Evolutionary conservation across 2,888 invertebrate genomes (phyloP).

Genomic region (Megastigmus dorsalis): DNA sequence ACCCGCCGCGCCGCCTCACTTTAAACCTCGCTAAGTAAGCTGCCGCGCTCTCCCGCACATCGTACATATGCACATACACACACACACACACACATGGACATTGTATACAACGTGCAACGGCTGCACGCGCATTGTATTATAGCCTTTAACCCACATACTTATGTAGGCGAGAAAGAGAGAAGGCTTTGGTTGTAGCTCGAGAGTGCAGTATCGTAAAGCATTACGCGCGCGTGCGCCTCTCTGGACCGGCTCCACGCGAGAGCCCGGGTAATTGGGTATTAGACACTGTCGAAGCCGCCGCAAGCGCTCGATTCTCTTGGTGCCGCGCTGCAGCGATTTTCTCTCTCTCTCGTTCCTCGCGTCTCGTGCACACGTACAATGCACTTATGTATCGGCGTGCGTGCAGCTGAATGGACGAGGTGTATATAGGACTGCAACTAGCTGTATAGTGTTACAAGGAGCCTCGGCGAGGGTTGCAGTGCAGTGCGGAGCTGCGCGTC

Average conservation of each 20-base stretch:
- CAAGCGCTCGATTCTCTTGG: background rate
- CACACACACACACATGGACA: no score
- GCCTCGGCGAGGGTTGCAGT: no score
- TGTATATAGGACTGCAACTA: no score
- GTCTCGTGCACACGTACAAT: no score
- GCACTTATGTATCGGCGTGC: no score
- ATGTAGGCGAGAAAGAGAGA: background rate
- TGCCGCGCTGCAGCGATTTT: no score
- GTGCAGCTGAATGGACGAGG: no score
- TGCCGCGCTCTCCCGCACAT: slow-evolving; percentile 7
- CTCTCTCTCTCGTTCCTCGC: background rate
- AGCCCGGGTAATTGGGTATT: slow-evolving; percentile 47
- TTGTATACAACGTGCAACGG: no score
- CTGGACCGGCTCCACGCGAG: background rate
- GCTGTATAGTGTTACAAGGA: no score
- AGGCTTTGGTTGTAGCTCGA: background rate
- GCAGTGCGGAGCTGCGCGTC: no score
- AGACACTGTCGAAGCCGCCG: slow-evolving; percentile 42
- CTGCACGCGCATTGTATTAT: slow-evolving; percentile 23
- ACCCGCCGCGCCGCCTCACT: background rate
- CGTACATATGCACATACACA: background rate
- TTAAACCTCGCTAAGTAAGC: slow-evolving; percentile 13
- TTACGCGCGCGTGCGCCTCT: no score
- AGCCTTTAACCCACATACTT: slow-evolving; percentile 38
- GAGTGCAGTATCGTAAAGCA: slow-evolving; percentile 29